phyloP scores from a whole-genome alignment of 1,140 invertebrate species.

The Proctacanthus coquilletti region DNA sequence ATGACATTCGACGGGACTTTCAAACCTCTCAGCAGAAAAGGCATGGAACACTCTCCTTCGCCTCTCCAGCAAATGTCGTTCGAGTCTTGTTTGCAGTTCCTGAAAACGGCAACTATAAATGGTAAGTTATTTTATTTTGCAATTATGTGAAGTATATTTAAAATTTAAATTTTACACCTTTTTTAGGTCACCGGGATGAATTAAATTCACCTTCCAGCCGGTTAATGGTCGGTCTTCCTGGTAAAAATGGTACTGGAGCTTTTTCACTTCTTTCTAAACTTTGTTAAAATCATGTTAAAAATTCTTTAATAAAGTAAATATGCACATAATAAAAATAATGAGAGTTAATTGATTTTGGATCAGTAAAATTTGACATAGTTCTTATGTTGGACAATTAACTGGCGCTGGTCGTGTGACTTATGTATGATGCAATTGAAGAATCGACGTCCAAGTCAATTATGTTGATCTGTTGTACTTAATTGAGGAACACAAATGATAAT shows the following conservation, averaged over 20 bases:
- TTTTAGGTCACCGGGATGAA: constrained; percentile 50
- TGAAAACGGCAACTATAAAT: constrained; percentile 64
- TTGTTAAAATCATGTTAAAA: not conserved
- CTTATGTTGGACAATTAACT: too few species aligned
- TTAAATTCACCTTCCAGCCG: constrained; percentile 77
- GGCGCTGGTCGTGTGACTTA: too few species aligned
- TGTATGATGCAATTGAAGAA: too few species aligned
- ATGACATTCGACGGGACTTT: constrained; percentile 92
- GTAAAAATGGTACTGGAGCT: constrained; percentile 69
- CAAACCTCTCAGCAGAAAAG: constrained; percentile 76
- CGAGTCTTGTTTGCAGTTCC: constrained; percentile 79
- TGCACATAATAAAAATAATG: too few species aligned
- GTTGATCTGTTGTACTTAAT: too few species aligned
- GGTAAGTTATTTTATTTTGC: constrained; percentile 27
- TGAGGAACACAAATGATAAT: too few species aligned
- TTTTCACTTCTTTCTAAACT: constrained; percentile 32
- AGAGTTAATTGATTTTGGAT: too few species aligned
- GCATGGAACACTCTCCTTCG: constrained; percentile 75
- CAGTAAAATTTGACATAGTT: too few species aligned
- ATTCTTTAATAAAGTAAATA: too few species aligned
- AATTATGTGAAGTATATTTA: not conserved
- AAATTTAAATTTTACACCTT: constrained; percentile 10
- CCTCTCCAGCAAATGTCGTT: constrained; percentile 97
- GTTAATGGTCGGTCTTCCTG: constrained; percentile 72
- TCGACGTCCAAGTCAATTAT: too few species aligned